phyloP scores from a whole-genome alignment of 2,113 vertebrate species.

The Megaceryle torquata region DNA sequence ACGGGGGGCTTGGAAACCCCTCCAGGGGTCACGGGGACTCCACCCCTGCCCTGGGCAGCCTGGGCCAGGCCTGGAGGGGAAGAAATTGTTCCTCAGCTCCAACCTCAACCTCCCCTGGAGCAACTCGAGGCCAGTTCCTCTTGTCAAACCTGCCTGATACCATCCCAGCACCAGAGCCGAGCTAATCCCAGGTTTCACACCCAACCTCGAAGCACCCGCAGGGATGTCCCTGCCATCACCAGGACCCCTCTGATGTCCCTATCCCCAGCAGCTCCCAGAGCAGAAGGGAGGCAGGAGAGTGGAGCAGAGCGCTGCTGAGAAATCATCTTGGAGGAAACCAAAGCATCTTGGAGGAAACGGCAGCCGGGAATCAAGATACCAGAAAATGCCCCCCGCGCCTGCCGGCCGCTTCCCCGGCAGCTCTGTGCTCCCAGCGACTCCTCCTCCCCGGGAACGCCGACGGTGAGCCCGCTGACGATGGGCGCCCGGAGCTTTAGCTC shows the following conservation, averaged over 20 bases:
- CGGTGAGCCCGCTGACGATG: accelerated
- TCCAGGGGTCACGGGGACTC: no score
- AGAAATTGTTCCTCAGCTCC: no score
- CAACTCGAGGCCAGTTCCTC: no score
- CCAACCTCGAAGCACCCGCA: accelerated
- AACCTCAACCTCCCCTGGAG: no score
- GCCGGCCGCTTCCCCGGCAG: neutral
- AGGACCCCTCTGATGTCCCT: accelerated
- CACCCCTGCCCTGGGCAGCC: no score
- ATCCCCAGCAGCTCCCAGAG: accelerated
- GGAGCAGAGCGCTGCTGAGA: neutral
- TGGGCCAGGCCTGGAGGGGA: no score
- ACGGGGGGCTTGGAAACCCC: no score
- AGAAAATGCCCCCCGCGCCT: neutral
- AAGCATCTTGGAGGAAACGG: neutral
- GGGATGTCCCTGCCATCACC: accelerated
- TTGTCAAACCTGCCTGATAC: neutral
- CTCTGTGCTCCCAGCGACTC: neutral
- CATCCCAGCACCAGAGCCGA: neutral
- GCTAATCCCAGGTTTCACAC: accelerated
- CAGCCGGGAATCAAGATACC: neutral
- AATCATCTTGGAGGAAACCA: neutral
- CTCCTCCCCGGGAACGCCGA: accelerated
- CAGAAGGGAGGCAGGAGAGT: neutral
- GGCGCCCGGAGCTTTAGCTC: neutral